Conservation (phyloP, 2,797 vertebrate species). For the Atherinosoma microstoma region DNA sequence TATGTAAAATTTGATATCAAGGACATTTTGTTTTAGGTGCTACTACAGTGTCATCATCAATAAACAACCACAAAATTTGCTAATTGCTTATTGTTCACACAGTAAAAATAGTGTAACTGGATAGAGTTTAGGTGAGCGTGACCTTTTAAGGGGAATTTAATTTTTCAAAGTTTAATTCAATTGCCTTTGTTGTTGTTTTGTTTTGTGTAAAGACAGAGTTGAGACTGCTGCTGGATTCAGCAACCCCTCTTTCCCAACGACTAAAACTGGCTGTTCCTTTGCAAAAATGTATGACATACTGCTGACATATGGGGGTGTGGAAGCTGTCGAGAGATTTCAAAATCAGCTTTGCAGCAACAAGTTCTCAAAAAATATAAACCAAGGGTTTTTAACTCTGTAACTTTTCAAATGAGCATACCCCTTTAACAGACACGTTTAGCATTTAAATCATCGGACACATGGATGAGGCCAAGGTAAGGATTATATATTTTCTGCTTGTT, state of each 20-base stretch:
- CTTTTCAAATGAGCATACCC: neutral
- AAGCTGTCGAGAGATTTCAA: neutral
- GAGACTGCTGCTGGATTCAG: neutral
- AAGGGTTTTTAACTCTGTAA: neutral
- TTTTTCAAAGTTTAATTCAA: neutral
- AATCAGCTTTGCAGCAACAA: neutral
- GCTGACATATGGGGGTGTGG: slow-evolving; percentile 1
- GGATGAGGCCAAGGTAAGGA: neutral
- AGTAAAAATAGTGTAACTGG: neutral
- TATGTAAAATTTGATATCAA: neutral
- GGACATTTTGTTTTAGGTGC: neutral
- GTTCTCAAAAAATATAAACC: neutral
- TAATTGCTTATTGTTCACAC: neutral
- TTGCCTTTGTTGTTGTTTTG: neutral
- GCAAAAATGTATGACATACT: slow-evolving; percentile 3
- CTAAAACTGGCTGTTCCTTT: neutral
- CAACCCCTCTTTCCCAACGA: neutral
- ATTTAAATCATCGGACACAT: slow-evolving; percentile 4
- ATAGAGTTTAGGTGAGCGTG: neutral
- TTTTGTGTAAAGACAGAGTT: neutral
- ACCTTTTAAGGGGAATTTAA: neutral
- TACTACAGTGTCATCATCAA: neutral
- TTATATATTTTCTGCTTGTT: slow-evolving; percentile 26
- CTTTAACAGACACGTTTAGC: neutral
- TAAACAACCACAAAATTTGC: neutral